These are phyloP conservation scores for Drosophila vallismaia DNA, from an alignment of 2,888 invertebrate species.

Conservation along the genomic window DNA sequence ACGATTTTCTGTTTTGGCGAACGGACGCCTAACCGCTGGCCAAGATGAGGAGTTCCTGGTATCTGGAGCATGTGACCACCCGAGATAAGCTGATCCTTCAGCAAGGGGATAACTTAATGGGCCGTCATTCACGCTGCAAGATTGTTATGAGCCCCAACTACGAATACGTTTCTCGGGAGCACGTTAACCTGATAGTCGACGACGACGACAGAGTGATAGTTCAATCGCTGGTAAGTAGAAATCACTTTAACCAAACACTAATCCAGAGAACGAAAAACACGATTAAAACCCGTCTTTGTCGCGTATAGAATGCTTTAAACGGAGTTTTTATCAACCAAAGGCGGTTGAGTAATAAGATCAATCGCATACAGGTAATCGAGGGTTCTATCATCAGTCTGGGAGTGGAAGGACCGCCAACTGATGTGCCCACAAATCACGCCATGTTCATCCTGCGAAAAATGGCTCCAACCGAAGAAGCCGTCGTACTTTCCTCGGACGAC, in stretches of 20 bases:
- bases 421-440: conserved; percentile 51
- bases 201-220: conserved; percentile 54
- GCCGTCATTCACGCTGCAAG: conserved; percentile 67
- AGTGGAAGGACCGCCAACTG: conserved; percentile 37
- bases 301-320: conserved; percentile 71
- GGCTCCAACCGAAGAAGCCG: not conserved
- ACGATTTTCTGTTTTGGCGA: not conserved
- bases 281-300: not conserved
- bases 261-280: no score
- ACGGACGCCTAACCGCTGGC: not conserved
- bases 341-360: conserved; percentile 19
- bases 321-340: conserved; percentile 76
- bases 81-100: conserved; percentile 36
- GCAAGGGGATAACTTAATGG: conserved; percentile 68
- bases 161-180: conserved; percentile 73
- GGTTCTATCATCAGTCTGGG: conserved; percentile 76
- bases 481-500: conserved; percentile 52
- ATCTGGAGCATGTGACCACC: conserved; percentile 46
- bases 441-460: conserved; percentile 59
- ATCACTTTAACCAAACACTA: not conserved
- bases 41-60: conserved; percentile 48
- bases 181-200: conserved; percentile 64
- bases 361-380: not conserved
- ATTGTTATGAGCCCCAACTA: conserved; percentile 49
- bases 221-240: conserved; percentile 67